Conservation (phyloP, 1,140 invertebrate genomes). For the Archivesica marissinica region DNA sequence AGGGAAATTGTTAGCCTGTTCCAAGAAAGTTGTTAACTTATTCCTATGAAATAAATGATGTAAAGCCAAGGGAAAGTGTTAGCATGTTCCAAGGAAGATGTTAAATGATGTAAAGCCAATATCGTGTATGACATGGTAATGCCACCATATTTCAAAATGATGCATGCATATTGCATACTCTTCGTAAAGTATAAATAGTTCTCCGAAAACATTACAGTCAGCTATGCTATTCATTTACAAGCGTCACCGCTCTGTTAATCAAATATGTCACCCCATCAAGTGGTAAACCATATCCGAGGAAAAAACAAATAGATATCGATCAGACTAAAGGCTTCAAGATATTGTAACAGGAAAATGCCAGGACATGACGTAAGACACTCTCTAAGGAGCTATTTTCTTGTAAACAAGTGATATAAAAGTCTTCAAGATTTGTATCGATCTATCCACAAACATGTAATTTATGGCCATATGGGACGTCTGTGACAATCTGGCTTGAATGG, state of each 20-base stretch:
- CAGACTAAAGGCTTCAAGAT: neutral
- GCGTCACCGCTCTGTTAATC: neutral
- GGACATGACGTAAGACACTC: neutral
- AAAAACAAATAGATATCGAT: neutral
- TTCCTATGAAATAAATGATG: too few species aligned
- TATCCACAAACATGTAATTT: constrained; percentile 14
- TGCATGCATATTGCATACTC: too few species aligned
- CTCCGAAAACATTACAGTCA: too few species aligned
- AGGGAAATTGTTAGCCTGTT: too few species aligned
- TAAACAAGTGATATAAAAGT: constrained; percentile 21
- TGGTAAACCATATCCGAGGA: constrained; percentile 1
- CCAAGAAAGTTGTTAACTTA: too few species aligned
- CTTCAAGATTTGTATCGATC: constrained; percentile 15
- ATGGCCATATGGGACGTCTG: neutral
- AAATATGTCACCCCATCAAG: neutral
- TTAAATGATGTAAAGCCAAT: too few species aligned
- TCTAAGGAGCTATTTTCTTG: neutral
- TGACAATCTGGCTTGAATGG: too few species aligned
- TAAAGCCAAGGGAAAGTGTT: too few species aligned
- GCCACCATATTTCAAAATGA: too few species aligned
- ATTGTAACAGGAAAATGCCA: constrained; percentile 5
- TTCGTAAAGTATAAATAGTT: too few species aligned
- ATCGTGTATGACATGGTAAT: too few species aligned
- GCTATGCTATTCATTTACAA: neutral
- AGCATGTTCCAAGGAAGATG: too few species aligned